phyloP scores from a whole-genome alignment of 2,113 vertebrate species.

The Smithornis capensis region DNA sequence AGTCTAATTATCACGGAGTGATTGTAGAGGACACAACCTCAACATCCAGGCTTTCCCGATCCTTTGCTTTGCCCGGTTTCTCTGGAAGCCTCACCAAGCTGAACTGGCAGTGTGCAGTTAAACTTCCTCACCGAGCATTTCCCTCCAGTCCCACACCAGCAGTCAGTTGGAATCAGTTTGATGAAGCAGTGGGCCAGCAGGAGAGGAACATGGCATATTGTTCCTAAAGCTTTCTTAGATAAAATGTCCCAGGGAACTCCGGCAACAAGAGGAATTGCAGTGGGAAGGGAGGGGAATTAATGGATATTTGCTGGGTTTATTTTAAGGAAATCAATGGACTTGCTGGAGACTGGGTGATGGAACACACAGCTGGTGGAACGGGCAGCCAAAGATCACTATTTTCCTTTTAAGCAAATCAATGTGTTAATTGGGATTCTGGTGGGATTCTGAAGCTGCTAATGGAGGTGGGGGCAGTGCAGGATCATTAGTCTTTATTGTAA shows the following conservation, averaged over 20 bases:
- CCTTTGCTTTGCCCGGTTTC: constrained; percentile 9
- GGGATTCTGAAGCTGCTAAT: constrained; percentile 58
- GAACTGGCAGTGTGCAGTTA: not conserved
- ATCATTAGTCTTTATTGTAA: constrained; percentile 55
- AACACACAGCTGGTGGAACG: constrained; percentile 53
- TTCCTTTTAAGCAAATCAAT: constrained; percentile 65
- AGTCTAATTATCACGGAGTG: constrained; percentile 45
- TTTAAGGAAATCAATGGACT: constrained; percentile 58
- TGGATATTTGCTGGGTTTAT: constrained; percentile 3
- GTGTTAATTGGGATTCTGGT: constrained; percentile 65
- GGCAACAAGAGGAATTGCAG: not conserved
- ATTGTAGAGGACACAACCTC: constrained; percentile 47
- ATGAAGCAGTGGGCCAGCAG: constrained; percentile 44
- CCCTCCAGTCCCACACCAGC: constrained; percentile 19
- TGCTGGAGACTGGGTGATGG: constrained; percentile 32
- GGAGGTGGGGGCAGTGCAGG: constrained; percentile 14
- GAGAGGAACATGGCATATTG: not conserved
- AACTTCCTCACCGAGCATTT: constrained; percentile 20
- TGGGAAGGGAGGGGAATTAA: constrained; percentile 25
- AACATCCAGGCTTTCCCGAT: constrained; percentile 23
- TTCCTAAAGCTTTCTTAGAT: constrained; percentile 11
- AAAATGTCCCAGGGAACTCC: not conserved
- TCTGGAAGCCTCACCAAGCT: constrained; percentile 1
- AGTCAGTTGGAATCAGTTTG: constrained; percentile 59
- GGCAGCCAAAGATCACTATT: constrained; percentile 54